Base-by-base conservation (phyloP, 1,140 invertebrate species). In the Zaprionus africanus region DNA sequence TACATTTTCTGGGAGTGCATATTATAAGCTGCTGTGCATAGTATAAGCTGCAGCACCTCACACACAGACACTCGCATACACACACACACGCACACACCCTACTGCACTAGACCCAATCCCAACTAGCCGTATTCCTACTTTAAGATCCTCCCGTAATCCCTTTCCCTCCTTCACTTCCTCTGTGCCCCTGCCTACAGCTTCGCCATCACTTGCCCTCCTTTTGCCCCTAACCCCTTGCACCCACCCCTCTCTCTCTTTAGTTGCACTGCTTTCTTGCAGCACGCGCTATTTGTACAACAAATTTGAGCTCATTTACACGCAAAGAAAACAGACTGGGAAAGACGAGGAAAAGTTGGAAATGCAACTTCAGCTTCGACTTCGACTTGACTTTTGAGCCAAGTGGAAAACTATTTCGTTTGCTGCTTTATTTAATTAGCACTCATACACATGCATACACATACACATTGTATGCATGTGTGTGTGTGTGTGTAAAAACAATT, bases 301-400 rank as follows among this genome's bases (percentile, higher is more conserved):
- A 87, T 84, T 88, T 80, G 43, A 90, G 78, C 84, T 88, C 85
- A 90, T 88, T 88, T 90, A 84, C 84, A 84, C 77, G 73, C 68
- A 80, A 76, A 73, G 56, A 76, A 63, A 56, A 67, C 58, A 73
- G 56, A 76, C 56, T 46, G 38, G 49, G 65, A 56, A 68, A 58
- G 59, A 51, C 49, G 28, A n/a, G 51, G 57, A 69, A 63, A 66
- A 65, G 57, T 67, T 53, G 46, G 15, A 34, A 43, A 49, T 58
- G 75, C 75, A 66, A 46, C 62, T 34, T 38, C 53, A 62, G 62
- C 62, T 41, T 34, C 26, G 36, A 51, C 19, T 51, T 13, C 46
- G 19, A 6, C 46, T 51, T 79, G 76, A 82, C 83, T 86, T 82
- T 73, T 76, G 51, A 66, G 63, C n/a, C 70, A 73, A 74, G 63